Conservation (phyloP, 2,113 vertebrate genomes). For the Bubalus kerabau region DNA sequence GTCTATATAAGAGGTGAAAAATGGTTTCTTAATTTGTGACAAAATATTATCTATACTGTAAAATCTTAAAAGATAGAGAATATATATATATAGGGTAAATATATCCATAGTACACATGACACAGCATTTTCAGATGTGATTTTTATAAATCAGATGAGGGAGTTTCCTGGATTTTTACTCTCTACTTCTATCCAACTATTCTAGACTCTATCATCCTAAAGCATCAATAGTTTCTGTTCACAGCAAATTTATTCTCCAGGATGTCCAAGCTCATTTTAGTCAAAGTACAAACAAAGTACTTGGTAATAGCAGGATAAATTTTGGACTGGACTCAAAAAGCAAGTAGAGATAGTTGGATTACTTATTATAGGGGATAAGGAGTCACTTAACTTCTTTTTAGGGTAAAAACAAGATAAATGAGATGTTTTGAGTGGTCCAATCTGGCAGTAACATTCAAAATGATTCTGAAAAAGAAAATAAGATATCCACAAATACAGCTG, state of each 20-base stretch:
- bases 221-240: background rate
- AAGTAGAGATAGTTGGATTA: background rate
- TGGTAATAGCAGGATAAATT: background rate
- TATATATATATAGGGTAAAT: background rate
- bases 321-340: background rate
- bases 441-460: background rate
- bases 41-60: background rate
- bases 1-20: background rate
- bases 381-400: background rate
- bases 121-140: background rate
- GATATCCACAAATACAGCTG: background rate
- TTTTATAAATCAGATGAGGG: background rate
- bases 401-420: background rate
- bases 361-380: background rate
- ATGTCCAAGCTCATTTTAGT: background rate
- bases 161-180: background rate
- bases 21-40: background rate
- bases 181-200: background rate
- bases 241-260: background rate
- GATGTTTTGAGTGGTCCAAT: background rate
- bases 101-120: background rate
- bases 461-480: slow-evolving; percentile 1
- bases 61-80: background rate
- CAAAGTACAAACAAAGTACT: background rate
- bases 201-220: background rate